Evolutionary conservation across 1,140 invertebrate genomes (phyloP).

Genomic region (Helicorthomorpha holstii): DNA sequence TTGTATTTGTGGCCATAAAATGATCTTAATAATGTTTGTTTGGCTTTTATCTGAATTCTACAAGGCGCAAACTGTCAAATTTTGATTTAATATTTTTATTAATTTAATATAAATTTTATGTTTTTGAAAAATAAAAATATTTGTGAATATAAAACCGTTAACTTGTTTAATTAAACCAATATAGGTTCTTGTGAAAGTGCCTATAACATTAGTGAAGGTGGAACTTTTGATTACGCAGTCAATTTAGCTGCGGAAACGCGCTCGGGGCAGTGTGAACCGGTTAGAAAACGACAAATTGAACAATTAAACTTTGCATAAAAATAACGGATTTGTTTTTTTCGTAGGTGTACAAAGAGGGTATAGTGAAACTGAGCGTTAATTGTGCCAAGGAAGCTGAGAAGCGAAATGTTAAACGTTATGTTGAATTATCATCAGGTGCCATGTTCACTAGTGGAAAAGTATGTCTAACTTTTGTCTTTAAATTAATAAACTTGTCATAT

Average conservation of each 20-base stretch:
- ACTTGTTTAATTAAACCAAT: constrained; percentile 8
- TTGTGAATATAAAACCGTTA: background rate
- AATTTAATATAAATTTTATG: too few species aligned
- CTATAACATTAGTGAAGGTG: constrained; percentile 35
- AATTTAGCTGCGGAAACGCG: constrained; percentile 84
- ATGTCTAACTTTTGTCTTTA: too few species aligned
- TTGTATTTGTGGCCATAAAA: too few species aligned
- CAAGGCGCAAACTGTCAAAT: too few species aligned
- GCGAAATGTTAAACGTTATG: constrained; percentile 42
- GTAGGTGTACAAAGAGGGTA: constrained; percentile 72
- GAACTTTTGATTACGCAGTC: constrained; percentile 56
- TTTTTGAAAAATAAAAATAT: background rate
- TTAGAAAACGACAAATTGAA: too few species aligned
- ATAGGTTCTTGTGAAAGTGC: constrained; percentile 36
- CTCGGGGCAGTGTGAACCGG: constrained; percentile 61
- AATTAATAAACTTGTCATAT: background rate
- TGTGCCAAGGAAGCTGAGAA: constrained; percentile 59
- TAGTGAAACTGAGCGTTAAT: constrained; percentile 61
- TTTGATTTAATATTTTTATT: too few species aligned
- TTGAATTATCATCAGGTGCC: constrained; percentile 71
- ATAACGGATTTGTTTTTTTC: too few species aligned
- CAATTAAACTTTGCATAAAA: too few species aligned
- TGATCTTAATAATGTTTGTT: too few species aligned
- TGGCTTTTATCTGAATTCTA: too few species aligned
- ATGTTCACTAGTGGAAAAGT: constrained; percentile 65